Percentiles rank a stretch among this genome's conserved stretches.
Conservation (phyloP, 2,113 vertebrate genomes). For the Hippocampus guttulatus region DNA sequence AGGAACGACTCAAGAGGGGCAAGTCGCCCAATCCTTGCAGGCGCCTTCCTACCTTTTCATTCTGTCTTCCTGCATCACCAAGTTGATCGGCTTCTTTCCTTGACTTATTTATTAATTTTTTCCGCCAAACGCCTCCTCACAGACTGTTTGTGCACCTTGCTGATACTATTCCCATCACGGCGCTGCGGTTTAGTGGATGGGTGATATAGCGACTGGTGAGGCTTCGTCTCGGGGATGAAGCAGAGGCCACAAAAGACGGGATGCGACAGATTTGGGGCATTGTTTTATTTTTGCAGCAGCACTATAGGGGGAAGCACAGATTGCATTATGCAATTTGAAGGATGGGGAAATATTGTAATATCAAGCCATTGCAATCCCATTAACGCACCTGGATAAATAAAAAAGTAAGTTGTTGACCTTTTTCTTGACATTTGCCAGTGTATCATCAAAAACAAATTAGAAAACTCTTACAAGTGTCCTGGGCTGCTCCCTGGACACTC, state of each 20-base stretch:
- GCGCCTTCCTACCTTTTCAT: conserved; percentile 16
- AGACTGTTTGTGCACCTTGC: conserved; percentile 3
- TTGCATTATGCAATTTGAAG: not conserved
- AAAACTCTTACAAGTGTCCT: too few relatives aligned
- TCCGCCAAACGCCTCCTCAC: conserved; percentile 8
- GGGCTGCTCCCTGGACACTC: too few relatives aligned
- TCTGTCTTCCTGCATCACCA: conserved; percentile 4
- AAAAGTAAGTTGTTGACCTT: not conserved
- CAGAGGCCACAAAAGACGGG: conserved; percentile 8
- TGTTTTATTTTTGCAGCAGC: not conserved
- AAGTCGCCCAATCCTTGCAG: not conserved
- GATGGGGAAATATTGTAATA: not conserved
- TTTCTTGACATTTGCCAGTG: not conserved
- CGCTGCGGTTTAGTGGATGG: not conserved
- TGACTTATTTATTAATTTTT: not conserved
- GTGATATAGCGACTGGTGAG: not conserved
- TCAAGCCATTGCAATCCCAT: not conserved
- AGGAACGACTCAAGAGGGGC: not conserved
- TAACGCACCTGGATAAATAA: not conserved
- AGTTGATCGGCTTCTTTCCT: conserved; percentile 6
- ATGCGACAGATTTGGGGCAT: conserved; percentile 1
- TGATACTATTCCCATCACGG: conserved; percentile 20
- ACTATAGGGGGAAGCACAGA: not conserved
- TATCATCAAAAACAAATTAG: not conserved
- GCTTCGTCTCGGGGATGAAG: not conserved